Percentiles rank a stretch among this genome's conserved stretches.
Evolutionary conservation across 2,888 invertebrate genomes (phyloP).

Genomic region (Cataglyphis livida): DNA sequence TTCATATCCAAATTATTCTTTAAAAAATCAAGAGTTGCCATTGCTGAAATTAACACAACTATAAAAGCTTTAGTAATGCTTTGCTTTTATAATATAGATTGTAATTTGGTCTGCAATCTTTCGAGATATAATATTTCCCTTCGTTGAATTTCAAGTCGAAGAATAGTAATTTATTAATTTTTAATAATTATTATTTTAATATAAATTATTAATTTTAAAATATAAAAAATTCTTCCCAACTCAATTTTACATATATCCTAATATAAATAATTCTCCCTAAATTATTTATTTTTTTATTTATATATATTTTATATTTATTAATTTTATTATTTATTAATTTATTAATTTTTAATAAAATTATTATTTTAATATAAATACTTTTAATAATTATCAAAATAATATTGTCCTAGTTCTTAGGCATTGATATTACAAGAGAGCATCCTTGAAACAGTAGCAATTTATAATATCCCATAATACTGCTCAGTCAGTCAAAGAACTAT

Average conservation of each 20-base stretch:
- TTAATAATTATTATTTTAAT: too few relatives aligned
- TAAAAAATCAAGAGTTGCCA: neutral
- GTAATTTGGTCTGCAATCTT: neutral
- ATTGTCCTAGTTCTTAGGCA: slow-evolving; percentile 32
- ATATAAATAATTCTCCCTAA: too few relatives aligned
- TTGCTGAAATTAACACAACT: neutral
- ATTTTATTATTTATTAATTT: too few relatives aligned
- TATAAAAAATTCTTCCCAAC: too few relatives aligned
- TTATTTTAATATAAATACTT: too few relatives aligned
- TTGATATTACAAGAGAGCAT: slow-evolving; percentile 37
- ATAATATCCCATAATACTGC: slow-evolving; percentile 29
- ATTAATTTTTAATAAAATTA: too few relatives aligned
- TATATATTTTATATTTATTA: too few relatives aligned
- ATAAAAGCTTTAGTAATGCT: neutral
- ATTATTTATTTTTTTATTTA: too few relatives aligned
- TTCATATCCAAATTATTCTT: neutral
- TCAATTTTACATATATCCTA: too few relatives aligned
- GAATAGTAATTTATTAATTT: too few relatives aligned
- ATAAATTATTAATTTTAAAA: too few relatives aligned
- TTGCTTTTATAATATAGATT: neutral
- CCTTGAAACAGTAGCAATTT: slow-evolving; percentile 46
- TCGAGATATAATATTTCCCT: slow-evolving; percentile 19
- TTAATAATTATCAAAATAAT: too few relatives aligned
- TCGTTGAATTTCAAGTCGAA: slow-evolving; percentile 23
- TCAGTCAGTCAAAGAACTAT: slow-evolving; percentile 27